Base-by-base conservation (phyloP, 2,797 vertebrate species). In the Tinamus major region DNA sequence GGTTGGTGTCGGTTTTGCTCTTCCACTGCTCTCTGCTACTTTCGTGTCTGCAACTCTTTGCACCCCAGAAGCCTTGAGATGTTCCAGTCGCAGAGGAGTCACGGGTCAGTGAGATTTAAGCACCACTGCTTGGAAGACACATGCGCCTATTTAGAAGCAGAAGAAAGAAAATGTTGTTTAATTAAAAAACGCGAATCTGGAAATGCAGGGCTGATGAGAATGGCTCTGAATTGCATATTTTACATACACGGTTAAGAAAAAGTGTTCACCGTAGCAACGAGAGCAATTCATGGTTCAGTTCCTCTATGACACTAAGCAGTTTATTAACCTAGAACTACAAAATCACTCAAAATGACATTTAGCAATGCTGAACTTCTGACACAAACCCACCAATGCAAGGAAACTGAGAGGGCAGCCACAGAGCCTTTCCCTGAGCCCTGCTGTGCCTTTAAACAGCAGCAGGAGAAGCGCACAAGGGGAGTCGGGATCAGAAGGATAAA, bases 321-420 rank as follows among this genome's bases (percentile, higher is more conserved):
- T 94, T 92, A 94, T 95, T 95, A 92, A 92, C 84, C 88, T 87
- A 88, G 82, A 90, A 82, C 90, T 93, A 94, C 85, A 78, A 91
- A 95, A 94, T 92, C 33, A 82, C 79, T 94, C 86, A 84, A 88
- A 90, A 90, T 92, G 19, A 59, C 78, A 88, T 89, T 93, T 92
- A 82, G 78, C 4, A 13, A 87, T 82, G 71, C 64, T 92, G 79
- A 94, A 94, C 67, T 89, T 88, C 76, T 87, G 76, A 63, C 58
- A 82, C 29, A 81, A 86, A 89, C 90, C 23, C 79, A 61, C 48
- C 19, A 10, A 16, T 35, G 44, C 82, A 91, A 89, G 58, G 37
- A 90, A 89, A 82, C 26, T 1, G 24, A 89, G 86, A 64, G 44
- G 55, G 37, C 64, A 78, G 72, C 37, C 8, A 1, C 13, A n/a